Evolutionary conservation across 1,140 invertebrate species (phyloP), one percentile per base, ranked within the genome.

Genomic region (Drosophila pectinifera): DNA sequence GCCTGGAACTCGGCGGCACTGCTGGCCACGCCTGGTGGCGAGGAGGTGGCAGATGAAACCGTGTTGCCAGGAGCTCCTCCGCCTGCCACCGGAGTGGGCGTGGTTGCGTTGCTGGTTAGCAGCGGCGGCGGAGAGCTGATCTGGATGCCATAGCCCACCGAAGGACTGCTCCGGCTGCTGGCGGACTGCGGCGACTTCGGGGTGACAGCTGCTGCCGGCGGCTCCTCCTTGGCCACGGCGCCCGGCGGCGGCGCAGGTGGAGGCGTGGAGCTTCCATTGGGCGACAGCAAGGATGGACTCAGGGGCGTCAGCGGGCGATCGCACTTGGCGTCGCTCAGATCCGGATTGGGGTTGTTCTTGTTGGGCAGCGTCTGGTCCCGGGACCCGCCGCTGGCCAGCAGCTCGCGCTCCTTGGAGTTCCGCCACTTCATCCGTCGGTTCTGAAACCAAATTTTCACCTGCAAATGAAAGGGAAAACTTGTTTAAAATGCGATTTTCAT

Each of bases 381-480:
- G 8, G 97, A 97, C 5, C 98, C 98, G 0, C 98, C 98, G 18
- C 95, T 96, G 4, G 98, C 98, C 45, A 99, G 93, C 1, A 99
- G 93, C 93, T 99, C 98, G 16, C 98, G 94, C 92, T 99, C 98
- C 93, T 99, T 99, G 8, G 97, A 98, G 92, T 99, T 99, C 8
- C 98, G 94, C 97, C 97, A 98, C 92, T 98, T 98, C 97, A 98
- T 98, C 51, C 97, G 95, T 1, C 97, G 94, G 91, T 98, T 98
- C 95, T 98, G 97, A 92, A 98, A 98, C 97, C 97, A 98, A 68
- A 98, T 98, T 93, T 98, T 98, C 63, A 98, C 97, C 97, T 98
- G 94, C 14, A 94, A 94, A 82, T 91, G 77, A 89, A 83, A 78
- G 31, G 51, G 56, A 69, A 11, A 42, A 49, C 48, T 11, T 34